Conservation (phyloP, 2,797 vertebrate species). For the Parauchenoglanis ngamensis region DNA sequence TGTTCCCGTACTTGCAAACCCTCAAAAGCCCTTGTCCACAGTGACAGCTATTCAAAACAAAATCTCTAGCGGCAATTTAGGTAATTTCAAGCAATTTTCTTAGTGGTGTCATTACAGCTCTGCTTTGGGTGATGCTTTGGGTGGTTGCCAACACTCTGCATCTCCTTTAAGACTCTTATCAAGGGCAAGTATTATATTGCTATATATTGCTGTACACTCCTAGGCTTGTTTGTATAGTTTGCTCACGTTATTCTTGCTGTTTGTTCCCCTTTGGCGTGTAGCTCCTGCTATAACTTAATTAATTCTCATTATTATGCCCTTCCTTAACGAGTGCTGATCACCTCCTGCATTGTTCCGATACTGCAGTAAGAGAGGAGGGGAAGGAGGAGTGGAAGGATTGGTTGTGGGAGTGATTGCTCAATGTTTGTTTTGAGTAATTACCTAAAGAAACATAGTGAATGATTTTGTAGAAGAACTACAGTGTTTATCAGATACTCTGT, state of each 20-base stretch:
- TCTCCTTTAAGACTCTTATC: constrained; percentile 61
- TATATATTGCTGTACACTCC: neutral
- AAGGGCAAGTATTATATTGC: neutral
- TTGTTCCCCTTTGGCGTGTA: constrained; percentile 38
- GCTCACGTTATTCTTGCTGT: neutral
- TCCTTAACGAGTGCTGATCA: constrained; percentile 9
- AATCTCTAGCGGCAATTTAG: constrained; percentile 19
- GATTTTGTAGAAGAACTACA: neutral
- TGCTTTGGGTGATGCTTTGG: constrained; percentile 60
- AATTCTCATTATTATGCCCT: constrained; percentile 47
- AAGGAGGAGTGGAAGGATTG: neutral
- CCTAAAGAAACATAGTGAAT: constrained; percentile 21
- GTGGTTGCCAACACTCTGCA: constrained; percentile 62
- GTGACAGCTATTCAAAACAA: constrained; percentile 30
- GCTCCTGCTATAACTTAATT: constrained; percentile 27
- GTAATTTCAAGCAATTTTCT: constrained; percentile 66
- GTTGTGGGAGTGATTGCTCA: constrained; percentile 10
- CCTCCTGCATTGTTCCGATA: constrained; percentile 34
- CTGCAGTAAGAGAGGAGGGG: neutral
- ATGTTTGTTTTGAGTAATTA: constrained; percentile 49
- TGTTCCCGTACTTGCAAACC: constrained; percentile 9
- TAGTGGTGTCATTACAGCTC: constrained; percentile 64
- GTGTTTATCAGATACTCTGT: constrained; percentile 28
- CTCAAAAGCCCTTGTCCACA: constrained; percentile 26
- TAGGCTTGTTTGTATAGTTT: constrained; percentile 23